Base-by-base conservation (phyloP, 2,888 invertebrate species). In the Hylaea fasciaria region DNA sequence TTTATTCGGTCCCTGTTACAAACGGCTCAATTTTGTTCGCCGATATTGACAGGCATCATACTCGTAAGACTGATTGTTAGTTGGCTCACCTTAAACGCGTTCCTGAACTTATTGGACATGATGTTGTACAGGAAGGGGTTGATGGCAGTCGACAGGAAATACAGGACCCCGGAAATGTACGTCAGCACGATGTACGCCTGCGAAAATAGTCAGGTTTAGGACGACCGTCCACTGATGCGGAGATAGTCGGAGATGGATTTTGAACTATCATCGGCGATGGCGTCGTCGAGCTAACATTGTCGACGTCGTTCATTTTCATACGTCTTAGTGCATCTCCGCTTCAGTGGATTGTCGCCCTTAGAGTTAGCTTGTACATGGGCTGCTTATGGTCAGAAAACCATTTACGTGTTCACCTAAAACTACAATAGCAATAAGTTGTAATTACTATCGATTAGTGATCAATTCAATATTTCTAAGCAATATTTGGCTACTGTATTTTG, bases 61-160 rank as follows among this genome's bases (percentile, higher is more conserved):
- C 2, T 5, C 22, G 2, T 22, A 9, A 32, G 9, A 10, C 10
- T 35, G 16, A 44, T 35, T 53, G 22, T 62, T 57, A 13, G 22
- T 35, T 39, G 12, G 16, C 86, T 89, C 89, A 97, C 97, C 95
- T 96, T 97, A 86, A 98, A 98, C 44, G 98, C 98, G 74, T 96
- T 96, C 54, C 98, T 94, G 86, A 98, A 98, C 86, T 98, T 98
- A 84, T 97, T 95, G n/a, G 98, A 98, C 98, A 98, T 97, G 60
- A 98, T 96, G 88, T 98, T 97, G 93, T 98, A 98, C 11, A 98
- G 94, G 60, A 98, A 94, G 0, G 98, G 98, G 88, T 98, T 98
- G 81, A 98, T 96, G 70, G 97, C 97, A 17, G 98, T 97, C 37
- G 98, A 98, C 68, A 98, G 89, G 89, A 96, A 98, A 89, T 98